These are phyloP conservation scores for Scomber japonicus DNA, from an alignment of 2,113 vertebrate genomes.

Conservation along the genomic window DNA sequence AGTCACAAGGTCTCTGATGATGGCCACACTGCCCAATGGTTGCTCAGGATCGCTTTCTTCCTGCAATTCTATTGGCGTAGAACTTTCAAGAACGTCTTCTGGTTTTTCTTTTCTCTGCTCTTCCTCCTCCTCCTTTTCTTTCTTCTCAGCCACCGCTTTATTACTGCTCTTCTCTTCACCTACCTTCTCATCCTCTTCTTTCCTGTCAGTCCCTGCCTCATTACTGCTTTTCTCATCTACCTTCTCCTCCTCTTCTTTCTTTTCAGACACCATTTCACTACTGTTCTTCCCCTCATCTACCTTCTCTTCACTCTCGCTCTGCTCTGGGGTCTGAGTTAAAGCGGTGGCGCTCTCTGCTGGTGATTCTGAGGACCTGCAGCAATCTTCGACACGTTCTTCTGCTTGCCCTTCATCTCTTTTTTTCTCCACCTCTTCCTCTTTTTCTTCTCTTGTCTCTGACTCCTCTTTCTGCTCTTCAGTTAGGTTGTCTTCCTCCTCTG, in stretches of 20 bases:
- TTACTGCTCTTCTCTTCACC: not conserved
- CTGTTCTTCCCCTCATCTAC: not conserved
- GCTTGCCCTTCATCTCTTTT: not conserved
- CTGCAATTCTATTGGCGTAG: slow-evolving; percentile 11
- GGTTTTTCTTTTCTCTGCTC: not conserved
- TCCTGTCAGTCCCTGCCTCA: no score
- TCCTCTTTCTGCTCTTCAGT: not conserved
- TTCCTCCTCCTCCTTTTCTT: not conserved
- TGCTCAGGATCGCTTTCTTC: slow-evolving; percentile 14
- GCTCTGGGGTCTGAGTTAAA: slow-evolving; percentile 8
- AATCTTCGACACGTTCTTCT: not conserved
- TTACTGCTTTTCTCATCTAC: no score
- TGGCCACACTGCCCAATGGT: slow-evolving; percentile 57
- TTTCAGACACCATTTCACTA: not conserved
- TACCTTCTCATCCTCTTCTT: not conserved
- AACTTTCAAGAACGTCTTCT: not conserved
- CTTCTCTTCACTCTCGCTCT: not conserved
- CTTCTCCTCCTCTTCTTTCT: not conserved
- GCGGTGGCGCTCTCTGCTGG: slow-evolving; percentile 33
- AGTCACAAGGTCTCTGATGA: slow-evolving; percentile 76
- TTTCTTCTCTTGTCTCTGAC: not conserved
- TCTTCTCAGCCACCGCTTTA: not conserved
- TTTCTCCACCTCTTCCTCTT: not conserved
- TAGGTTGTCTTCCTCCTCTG: slow-evolving; percentile 13
- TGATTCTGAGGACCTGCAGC: slow-evolving; percentile 17